Conservation (phyloP, 35 echinoderm and acorn worm genomes). For the Amphiura filiformis region DNA sequence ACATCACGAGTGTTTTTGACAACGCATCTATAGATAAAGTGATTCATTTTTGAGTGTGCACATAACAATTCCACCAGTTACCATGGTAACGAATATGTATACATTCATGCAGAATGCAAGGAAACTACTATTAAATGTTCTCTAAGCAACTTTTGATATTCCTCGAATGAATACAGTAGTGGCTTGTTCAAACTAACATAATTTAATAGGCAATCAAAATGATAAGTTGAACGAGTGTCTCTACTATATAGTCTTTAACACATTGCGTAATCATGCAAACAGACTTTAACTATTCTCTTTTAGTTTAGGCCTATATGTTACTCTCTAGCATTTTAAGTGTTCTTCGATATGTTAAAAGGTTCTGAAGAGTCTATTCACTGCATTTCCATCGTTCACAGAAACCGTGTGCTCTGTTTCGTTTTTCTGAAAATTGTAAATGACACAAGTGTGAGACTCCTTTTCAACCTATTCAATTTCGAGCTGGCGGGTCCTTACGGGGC, state of each 20-base stretch:
- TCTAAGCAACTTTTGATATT: too few relatives aligned
- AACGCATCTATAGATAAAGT: too few relatives aligned
- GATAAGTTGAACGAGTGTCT: background rate
- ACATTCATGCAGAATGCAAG: too few relatives aligned
- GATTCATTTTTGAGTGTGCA: too few relatives aligned
- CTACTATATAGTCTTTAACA: background rate
- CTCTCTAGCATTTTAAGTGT: conserved; percentile 4
- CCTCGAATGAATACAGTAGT: too few relatives aligned
- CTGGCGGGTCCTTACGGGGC: background rate
- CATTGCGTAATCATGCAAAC: background rate
- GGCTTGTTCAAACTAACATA: too few relatives aligned
- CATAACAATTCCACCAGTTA: too few relatives aligned
- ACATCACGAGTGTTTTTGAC: too few relatives aligned
- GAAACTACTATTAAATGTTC: too few relatives aligned
- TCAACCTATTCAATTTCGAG: background rate
- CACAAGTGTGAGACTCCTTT: background rate
- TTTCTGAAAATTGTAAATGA: background rate
- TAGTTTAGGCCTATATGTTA: background rate
- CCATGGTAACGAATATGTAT: too few relatives aligned
- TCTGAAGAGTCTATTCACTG: background rate
- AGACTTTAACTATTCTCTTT: background rate
- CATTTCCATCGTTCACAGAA: background rate
- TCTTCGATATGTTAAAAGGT: conserved; percentile 5
- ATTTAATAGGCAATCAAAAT: too few relatives aligned
- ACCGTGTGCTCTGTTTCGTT: background rate